A percentile compares a stretch with the other conserved stretches of the same genome.
These are phyloP conservation scores for Morone chrysops DNA, from an alignment of 2,113 vertebrate genomes.

Conservation along the genomic window DNA sequence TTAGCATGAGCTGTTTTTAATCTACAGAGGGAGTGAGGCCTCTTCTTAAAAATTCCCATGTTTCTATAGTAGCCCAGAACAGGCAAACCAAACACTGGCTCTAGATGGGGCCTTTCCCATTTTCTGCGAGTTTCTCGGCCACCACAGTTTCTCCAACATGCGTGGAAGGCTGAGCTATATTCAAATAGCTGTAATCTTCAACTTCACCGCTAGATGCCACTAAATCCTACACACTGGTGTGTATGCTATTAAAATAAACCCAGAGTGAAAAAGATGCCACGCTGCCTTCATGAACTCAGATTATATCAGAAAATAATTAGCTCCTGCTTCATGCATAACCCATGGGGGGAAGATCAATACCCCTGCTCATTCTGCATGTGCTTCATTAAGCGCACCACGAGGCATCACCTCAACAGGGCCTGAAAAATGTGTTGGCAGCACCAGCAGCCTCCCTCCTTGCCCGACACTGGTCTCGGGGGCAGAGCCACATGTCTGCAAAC, in stretches of 20 bases:
- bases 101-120: too few species aligned
- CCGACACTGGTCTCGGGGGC: neutral
- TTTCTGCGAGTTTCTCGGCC: too few species aligned
- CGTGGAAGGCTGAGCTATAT: too few species aligned
- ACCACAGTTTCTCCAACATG: too few species aligned
- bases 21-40: too few species aligned
- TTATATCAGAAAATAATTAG: constrained; percentile 50
- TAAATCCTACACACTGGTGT: too few species aligned
- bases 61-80: too few species aligned
- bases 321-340: constrained; percentile 50
- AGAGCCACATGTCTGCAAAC: constrained; percentile 41
- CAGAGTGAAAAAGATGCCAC: neutral
- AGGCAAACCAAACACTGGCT: too few species aligned
- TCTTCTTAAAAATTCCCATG: too few species aligned
- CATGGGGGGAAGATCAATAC: constrained; percentile 63
- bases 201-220: too few species aligned
- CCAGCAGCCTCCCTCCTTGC: constrained; percentile 3
- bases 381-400: constrained; percentile 63
- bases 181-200: too few species aligned
- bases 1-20: too few species aligned
- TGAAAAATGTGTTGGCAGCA: constrained; percentile 43
- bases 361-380: constrained; percentile 52
- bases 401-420: constrained; percentile 37
- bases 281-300: constrained; percentile 14
- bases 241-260: neutral